Evolutionary conservation across 1,140 invertebrate species (phyloP), one percentile per base, ranked within the genome.

Genomic region (Vollenhovia emeryi): DNA sequence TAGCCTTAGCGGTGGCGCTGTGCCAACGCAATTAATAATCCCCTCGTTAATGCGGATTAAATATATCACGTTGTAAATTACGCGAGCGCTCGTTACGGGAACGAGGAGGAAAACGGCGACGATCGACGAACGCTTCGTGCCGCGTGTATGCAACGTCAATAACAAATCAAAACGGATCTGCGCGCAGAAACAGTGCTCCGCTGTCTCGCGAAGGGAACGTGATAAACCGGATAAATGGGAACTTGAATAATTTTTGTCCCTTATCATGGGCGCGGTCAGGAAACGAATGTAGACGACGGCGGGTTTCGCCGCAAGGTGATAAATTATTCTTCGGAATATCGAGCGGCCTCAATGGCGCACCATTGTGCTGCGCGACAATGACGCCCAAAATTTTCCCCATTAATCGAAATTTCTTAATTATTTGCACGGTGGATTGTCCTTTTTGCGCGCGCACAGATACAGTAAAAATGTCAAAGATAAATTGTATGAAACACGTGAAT

Each of bases 201-300:
- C 33, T n/a, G 21, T 79, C 30, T 52, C 21, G 48, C 21, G 50
- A 80, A 13, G 15, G 21, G 24, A 7, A 52, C 55, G 11, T 66
- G 78, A 89, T 78, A 73, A 79, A 84, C 83, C 66, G 73, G 73
- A 36, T 45, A 15, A 59, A 84, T 55, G 30, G 60, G 78, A n/a
- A 89, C 84, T 89, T 89, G 88, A 89, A 86, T 89, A 89, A 89
- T 89, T 89, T 89, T 89, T 89, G 66, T 86, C 84, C 59, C 68
- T 86, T 89, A 86, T 89, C 84, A 68, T 57, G 73, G 48, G 9
- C 30, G 15, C 57, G 52, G 18, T 52, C 3, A 84, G 78, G 45
- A 84, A 89, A 48, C 62, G 50, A 30, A 48, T 64, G 45, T 50
- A 43, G 55, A n/a, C 84, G 73, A 18, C 57, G 60, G 18, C 55